A percentile compares a stretch with the other conserved stretches of the same genome.
phyloP scores from a whole-genome alignment of 2,797 vertebrate species.

The Salmo trutta region DNA sequence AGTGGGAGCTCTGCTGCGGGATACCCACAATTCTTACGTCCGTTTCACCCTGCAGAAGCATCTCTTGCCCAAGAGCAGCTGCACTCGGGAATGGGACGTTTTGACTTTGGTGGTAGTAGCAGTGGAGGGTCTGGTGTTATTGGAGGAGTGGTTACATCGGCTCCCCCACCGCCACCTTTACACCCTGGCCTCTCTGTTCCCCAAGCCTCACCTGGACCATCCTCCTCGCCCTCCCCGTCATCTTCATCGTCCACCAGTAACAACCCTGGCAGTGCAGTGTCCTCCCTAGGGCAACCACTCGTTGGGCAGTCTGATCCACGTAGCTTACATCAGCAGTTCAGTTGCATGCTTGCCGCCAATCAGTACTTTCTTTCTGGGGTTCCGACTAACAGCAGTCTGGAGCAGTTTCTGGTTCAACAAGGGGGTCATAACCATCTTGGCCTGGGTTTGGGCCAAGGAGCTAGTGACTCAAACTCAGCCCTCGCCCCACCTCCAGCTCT shows the following conservation, averaged over 20 bases:
- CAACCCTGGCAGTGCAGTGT: conserved; percentile 72
- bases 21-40: conserved; percentile 81
- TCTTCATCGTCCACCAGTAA: conserved; percentile 75
- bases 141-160: conserved; percentile 75
- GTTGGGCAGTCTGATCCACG: conserved; percentile 79
- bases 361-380: conserved; percentile 84
- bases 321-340: conserved; percentile 85
- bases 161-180: conserved; percentile 77
- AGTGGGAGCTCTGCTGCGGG: conserved; percentile 69
- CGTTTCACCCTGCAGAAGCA: conserved; percentile 81
- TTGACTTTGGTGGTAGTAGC: conserved; percentile 76
- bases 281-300: conserved; percentile 62
- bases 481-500: conserved; percentile 79
- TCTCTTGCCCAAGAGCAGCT: conserved; percentile 82
- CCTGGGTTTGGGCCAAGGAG: conserved; percentile 71
- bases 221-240: conserved; percentile 75
- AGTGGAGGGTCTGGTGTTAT: conserved; percentile 70
- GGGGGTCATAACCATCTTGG: conserved; percentile 80
- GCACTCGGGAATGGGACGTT: conserved; percentile 80
- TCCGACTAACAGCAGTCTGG: conserved; percentile 80
- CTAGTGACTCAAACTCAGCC: conserved; percentile 71
- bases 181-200: conserved; percentile 80
- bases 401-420: conserved; percentile 83
- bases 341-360: conserved; percentile 84
- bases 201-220: conserved; percentile 74